These are phyloP conservation scores for Eublepharis macularius DNA, from an alignment of 2,113 vertebrate genomes.

Conservation along the genomic window DNA sequence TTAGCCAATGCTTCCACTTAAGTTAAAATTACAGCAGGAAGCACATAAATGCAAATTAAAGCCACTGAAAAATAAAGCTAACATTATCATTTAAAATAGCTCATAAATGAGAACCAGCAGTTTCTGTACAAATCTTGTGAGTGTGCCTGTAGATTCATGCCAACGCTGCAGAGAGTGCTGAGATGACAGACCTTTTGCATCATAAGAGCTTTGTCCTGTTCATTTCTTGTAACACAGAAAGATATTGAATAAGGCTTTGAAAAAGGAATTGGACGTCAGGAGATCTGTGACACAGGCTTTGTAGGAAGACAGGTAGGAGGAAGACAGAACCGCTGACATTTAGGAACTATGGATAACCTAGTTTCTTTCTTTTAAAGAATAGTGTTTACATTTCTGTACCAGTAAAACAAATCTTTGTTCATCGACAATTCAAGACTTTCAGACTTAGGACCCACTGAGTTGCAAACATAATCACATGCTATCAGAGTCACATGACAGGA, in stretches of 20 bases:
- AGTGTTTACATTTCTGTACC: neutral
- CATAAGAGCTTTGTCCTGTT: neutral
- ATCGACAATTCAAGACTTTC: slow-evolving; percentile 7
- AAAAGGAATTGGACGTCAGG: neutral
- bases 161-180: neutral
- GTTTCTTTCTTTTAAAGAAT: neutral
- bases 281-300: neutral
- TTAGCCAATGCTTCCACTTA: slow-evolving; percentile 50
- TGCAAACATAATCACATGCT: no score
- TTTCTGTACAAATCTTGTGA: slow-evolving; percentile 47
- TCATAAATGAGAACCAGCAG: slow-evolving; percentile 40
- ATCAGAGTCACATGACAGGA: no score
- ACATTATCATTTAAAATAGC: neutral
- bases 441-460: no score
- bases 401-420: neutral
- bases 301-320: neutral
- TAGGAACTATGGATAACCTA: neutral
- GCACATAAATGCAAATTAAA: slow-evolving; percentile 58
- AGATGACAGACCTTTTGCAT: neutral
- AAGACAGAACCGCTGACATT: neutral
- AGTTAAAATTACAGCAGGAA: slow-evolving; percentile 50
- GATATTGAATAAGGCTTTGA: neutral
- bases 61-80: slow-evolving; percentile 42
- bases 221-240: slow-evolving; percentile 17
- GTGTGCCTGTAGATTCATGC: slow-evolving; percentile 9